These are phyloP conservation scores for Drosophila mimetica DNA, from an alignment of 2,888 invertebrate species.

Conservation along the genomic window DNA sequence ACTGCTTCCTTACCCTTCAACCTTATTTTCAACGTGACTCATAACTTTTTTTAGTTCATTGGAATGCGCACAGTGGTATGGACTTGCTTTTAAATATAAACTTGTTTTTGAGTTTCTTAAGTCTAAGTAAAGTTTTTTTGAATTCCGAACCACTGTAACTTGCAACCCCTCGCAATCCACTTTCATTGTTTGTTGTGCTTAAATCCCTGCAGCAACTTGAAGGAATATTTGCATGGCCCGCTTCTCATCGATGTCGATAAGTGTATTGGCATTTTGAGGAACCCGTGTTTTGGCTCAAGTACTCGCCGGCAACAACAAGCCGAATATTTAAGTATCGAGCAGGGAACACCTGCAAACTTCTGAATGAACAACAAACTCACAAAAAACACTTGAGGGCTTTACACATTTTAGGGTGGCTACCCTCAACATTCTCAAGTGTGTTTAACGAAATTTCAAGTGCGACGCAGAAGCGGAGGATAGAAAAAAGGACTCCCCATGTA, in stretches of 20 bases:
- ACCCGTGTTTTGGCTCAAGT: constrained; percentile 52
- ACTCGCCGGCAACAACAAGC: constrained; percentile 27
- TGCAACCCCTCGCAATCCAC: constrained; percentile 24
- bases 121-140: background rate
- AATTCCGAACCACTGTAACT: constrained; percentile 17
- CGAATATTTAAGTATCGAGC: constrained; percentile 59
- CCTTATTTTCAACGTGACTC: constrained; percentile 60
- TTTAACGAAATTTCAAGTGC: constrained; percentile 69
- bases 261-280: constrained; percentile 72
- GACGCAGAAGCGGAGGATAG: constrained; percentile 47
- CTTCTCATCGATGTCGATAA: constrained; percentile 59
- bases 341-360: constrained; percentile 75
- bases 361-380: constrained; percentile 46
- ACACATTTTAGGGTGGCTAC: constrained; percentile 63
- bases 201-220: constrained; percentile 73
- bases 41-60: constrained; percentile 62
- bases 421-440: constrained; percentile 52
- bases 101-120: background rate
- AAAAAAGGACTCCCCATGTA: constrained; percentile 17
- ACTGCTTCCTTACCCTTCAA: constrained; percentile 28
- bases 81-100: no score
- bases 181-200: constrained; percentile 67
- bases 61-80: constrained; percentile 48
- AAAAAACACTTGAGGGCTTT: constrained; percentile 35
- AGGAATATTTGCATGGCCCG: constrained; percentile 78